Conservation (phyloP, 2,888 invertebrate genomes). For the Megalurothrips usitatus region DNA sequence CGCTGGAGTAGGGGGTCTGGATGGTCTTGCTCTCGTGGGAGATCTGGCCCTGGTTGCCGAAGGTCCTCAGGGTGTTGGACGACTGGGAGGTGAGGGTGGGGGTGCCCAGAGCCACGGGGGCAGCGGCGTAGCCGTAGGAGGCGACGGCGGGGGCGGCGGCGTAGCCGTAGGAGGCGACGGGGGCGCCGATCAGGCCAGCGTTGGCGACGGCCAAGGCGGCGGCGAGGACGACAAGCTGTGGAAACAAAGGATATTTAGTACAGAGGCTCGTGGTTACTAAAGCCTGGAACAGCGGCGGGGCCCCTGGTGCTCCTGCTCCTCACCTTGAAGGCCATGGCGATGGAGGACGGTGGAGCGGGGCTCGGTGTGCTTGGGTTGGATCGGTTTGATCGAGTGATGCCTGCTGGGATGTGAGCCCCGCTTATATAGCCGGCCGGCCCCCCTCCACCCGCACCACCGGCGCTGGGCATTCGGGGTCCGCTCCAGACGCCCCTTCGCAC, state of each 20-base stretch:
- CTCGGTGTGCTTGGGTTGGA: conserved; percentile 2
- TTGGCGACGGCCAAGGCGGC: conserved; percentile 2
- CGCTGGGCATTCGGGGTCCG: neutral
- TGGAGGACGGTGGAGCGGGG: neutral
- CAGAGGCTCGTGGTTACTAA: too few relatives aligned
- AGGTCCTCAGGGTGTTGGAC: conserved; percentile 58
- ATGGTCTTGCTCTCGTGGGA: conserved; percentile 66
- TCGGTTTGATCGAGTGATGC: conserved; percentile 27
- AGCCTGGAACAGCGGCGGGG: too few relatives aligned
- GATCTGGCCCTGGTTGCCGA: conserved; percentile 61
- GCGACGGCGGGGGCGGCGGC: conserved; percentile 16
- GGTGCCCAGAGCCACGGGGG: conserved; percentile 17
- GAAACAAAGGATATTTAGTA: too few relatives aligned
- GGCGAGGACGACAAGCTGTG: neutral
- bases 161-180: conserved; percentile 7
- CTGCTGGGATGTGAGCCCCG: neutral
- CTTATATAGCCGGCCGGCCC: conserved; percentile 21
- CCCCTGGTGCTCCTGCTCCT: too few relatives aligned
- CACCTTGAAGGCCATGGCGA: conserved; percentile 32
- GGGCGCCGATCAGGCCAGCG: conserved; percentile 6
- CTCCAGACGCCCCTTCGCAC: neutral
- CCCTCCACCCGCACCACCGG: neutral
- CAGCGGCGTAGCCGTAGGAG: conserved; percentile 21
- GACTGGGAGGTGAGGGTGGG: conserved; percentile 54
- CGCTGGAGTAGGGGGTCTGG: conserved; percentile 68